phyloP scores from a whole-genome alignment of 2,113 vertebrate species.

The Aptenodytes forsteri region DNA sequence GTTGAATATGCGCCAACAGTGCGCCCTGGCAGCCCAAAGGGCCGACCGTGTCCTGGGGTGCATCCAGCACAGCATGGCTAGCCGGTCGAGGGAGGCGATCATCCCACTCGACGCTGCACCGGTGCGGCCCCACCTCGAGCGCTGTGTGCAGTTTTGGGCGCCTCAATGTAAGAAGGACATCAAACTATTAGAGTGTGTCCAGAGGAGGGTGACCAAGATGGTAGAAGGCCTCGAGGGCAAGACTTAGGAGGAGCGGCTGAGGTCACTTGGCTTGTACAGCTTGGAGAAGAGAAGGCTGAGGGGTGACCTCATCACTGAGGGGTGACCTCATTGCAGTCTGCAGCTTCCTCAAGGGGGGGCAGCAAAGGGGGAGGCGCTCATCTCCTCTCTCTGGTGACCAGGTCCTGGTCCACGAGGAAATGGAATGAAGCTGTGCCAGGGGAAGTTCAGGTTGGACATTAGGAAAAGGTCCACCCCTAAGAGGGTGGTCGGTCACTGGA shows the following conservation, averaged over 20 bases:
- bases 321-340: neutral
- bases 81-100: accelerated
- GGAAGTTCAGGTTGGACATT: neutral
- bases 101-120: accelerated
- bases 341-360: neutral
- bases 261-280: neutral
- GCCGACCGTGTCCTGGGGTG: accelerated
- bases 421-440: accelerated
- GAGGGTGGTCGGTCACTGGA: neutral
- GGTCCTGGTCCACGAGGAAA: neutral
- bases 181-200: neutral
- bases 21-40: neutral
- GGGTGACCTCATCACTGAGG: neutral
- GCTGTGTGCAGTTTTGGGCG: neutral
- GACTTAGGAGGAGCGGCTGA: neutral
- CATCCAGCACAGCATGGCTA: accelerated
- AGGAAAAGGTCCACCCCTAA: neutral
- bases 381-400: neutral
- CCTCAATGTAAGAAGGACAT: neutral
- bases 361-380: neutral
- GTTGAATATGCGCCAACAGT: accelerated
- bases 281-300: neutral
- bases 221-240: neutral
- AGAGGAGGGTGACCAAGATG: too few species aligned
- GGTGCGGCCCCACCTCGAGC: too few species aligned